Conservation (phyloP, 2,888 invertebrate species). For the Cephus rjabovi region DNA sequence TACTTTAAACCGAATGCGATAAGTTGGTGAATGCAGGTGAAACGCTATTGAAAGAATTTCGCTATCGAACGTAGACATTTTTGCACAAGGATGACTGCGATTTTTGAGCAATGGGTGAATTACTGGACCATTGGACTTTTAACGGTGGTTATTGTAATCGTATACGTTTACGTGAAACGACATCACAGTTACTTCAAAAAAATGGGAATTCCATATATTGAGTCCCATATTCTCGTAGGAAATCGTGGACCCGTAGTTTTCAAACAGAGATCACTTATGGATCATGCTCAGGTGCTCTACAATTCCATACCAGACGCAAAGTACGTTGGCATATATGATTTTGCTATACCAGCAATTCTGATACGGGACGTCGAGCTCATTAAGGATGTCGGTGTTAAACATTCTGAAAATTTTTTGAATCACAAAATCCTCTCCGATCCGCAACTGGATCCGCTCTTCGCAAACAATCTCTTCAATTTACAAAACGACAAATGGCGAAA, state of each 20-base stretch:
- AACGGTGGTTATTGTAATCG: too few species aligned
- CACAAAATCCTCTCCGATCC: conserved; percentile 36
- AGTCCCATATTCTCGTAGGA: conserved; percentile 33
- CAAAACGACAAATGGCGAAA: conserved; percentile 68
- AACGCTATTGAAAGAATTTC: too few species aligned
- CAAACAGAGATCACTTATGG: conserved; percentile 20
- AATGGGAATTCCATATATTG: conserved; percentile 29
- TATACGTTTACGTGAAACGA: too few species aligned
- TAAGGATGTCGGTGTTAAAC: conserved; percentile 39
- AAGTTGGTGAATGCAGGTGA: too few species aligned
- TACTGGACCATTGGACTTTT: too few species aligned
- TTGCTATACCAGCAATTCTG: conserved; percentile 34
- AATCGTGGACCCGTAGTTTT: conserved; percentile 35
- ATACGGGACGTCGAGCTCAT: conserved; percentile 45
- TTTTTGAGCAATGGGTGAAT: too few species aligned
- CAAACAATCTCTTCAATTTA: conserved; percentile 37
- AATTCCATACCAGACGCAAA: conserved; percentile 35
- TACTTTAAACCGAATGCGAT: too few species aligned
- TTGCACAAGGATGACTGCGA: too few species aligned
- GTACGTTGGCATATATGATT: conserved; percentile 46
- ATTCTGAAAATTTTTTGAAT: conserved; percentile 41
- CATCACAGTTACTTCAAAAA: conserved; percentile 22
- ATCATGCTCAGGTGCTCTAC: conserved; percentile 31
- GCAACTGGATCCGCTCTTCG: conserved; percentile 39
- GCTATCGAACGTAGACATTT: too few species aligned